Evolutionary conservation across 2,797 vertebrate species (phyloP).

Genomic region (Xiphophorus birchmanni): DNA sequence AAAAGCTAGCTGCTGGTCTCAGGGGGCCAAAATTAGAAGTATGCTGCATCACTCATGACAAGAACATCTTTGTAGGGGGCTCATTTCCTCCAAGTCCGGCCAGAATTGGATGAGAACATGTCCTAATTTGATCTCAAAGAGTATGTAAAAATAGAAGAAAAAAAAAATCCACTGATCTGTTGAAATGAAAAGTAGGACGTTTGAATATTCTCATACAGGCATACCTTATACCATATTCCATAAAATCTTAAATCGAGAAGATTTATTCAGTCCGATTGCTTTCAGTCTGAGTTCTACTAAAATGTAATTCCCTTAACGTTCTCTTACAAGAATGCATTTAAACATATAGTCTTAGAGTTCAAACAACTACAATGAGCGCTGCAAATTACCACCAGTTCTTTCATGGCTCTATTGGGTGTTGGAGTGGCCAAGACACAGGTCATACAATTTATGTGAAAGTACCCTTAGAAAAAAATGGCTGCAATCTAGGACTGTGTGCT

Average conservation of each 20-base stretch:
- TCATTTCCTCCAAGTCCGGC: conserved; percentile 73
- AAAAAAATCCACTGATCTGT: conserved; percentile 46
- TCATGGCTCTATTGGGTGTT: conserved; percentile 18
- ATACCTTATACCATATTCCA: conserved; percentile 27
- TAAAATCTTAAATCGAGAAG: conserved; percentile 29
- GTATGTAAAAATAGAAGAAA: conserved; percentile 69
- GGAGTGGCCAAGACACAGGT: conserved; percentile 33
- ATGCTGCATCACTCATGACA: conserved; percentile 71
- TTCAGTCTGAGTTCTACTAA: conserved; percentile 38
- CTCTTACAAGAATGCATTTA: conserved; percentile 26
- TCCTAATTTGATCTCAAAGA: conserved; percentile 74
- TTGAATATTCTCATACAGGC: conserved; percentile 13
- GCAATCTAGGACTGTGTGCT: conserved; percentile 3
- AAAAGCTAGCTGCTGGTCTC: conserved; percentile 71
- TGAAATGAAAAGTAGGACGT: conserved; percentile 24
- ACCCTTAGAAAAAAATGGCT: conserved; percentile 19
- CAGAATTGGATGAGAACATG: conserved; percentile 71
- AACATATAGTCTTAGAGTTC: conserved; percentile 27
- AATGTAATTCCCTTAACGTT: conserved; percentile 66
- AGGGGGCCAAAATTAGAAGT: conserved; percentile 77
- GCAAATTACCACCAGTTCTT: conserved; percentile 56
- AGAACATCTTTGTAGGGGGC: conserved; percentile 77
- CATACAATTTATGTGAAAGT: conserved; percentile 21
- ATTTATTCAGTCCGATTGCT: conserved; percentile 16
- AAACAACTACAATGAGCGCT: conserved; percentile 27